A percentile compares a stretch with the other conserved stretches of the same genome.
phyloP scores from a whole-genome alignment of 2,888 invertebrate species.

The Ligdia adustata region DNA sequence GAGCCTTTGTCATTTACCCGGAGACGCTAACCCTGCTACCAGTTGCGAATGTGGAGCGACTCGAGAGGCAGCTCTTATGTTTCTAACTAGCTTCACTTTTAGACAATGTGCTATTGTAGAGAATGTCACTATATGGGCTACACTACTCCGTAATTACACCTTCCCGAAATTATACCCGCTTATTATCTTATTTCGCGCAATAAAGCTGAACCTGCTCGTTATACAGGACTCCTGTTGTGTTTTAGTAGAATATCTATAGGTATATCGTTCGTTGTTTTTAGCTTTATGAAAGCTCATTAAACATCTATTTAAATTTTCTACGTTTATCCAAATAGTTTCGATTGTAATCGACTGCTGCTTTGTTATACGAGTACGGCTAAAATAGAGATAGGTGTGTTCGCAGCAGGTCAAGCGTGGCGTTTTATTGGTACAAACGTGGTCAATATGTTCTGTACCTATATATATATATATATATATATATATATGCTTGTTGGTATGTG shows the following conservation, averaged over 20 bases:
- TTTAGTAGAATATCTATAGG: slow-evolving; percentile 18
- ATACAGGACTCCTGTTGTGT: slow-evolving; percentile 7
- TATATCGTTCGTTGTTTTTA: slow-evolving; percentile 23
- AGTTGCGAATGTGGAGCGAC: slow-evolving; percentile 53
- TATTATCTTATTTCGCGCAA: slow-evolving; percentile 1
- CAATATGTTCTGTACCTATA: slow-evolving; percentile 21
- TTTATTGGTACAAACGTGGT: slow-evolving; percentile 31
- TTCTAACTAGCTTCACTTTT: slow-evolving; percentile 42
- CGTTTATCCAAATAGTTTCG: too few relatives aligned
- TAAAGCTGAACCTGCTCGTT: slow-evolving; percentile 15
- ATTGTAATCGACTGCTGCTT: neutral
- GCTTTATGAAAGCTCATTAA: too few relatives aligned
- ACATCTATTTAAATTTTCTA: too few relatives aligned
- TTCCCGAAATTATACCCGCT: neutral
- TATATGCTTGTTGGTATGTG: slow-evolving; percentile 8
- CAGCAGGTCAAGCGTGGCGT: slow-evolving; percentile 40
- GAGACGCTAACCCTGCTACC: slow-evolving; percentile 35
- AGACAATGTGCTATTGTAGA: slow-evolving; percentile 16
- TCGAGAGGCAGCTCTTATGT: slow-evolving; percentile 49
- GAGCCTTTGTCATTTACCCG: slow-evolving; percentile 48
- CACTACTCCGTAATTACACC: slow-evolving; percentile 8
- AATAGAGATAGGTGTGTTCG: slow-evolving; percentile 24
- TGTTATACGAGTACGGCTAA: neutral
- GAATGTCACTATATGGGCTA: slow-evolving; percentile 7
- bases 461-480: too few relatives aligned